Base-by-base conservation (phyloP, 1,140 invertebrate species). In the Archivesica marissinica region DNA sequence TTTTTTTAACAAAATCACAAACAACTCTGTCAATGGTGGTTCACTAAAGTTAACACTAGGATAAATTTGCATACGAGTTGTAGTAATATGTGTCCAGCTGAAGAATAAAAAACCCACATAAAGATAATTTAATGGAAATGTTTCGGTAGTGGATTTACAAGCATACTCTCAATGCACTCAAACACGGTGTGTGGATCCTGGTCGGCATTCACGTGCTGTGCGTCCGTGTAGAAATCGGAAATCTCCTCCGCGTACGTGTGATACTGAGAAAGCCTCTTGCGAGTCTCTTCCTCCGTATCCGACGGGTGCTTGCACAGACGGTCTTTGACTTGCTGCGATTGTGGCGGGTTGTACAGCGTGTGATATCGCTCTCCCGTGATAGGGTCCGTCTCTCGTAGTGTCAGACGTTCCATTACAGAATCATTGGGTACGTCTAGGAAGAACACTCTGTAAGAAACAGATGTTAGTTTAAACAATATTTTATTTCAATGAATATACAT, bases 181-280 rank as follows among this genome's bases (percentile, higher is more conserved):
- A 94, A 94, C 59, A 94, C 93, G n/a, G 93, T 94, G 68, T 94
- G 91, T 41, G 91, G 91, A 85, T 94, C 93, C 82, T 94, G 93
- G 61, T 94, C 93, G 4, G 93, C 93, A 70, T 94, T 94, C 17
- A 94, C 86, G 59, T 93, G 92, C 75, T 93, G 92, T 15, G 88
- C 92, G 61, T 93, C 90, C 9, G 74, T 78, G 85, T 94, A 94
- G 84, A 88, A 93, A 47, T 94, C 93, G 17, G 88, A 76, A 33
- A 94, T 78, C 74, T 93, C 93, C 52, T 93, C 93, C 1, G 89
- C 89, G 39, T 92, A 92, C 20, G 90, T 88, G 68, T 91, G 85
- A 78, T 92, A 94, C 38, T 88, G 74, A 20, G 91, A 85, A n/a
- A 94, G 88, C n/a, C 90, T 89, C 39, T 89, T 88, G 23, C 89